A percentile compares a stretch with the other conserved stretches of the same genome.
These are phyloP conservation scores for Amphiduros pacificus DNA, from an alignment of 2,888 invertebrate species.

Conservation along the genomic window DNA sequence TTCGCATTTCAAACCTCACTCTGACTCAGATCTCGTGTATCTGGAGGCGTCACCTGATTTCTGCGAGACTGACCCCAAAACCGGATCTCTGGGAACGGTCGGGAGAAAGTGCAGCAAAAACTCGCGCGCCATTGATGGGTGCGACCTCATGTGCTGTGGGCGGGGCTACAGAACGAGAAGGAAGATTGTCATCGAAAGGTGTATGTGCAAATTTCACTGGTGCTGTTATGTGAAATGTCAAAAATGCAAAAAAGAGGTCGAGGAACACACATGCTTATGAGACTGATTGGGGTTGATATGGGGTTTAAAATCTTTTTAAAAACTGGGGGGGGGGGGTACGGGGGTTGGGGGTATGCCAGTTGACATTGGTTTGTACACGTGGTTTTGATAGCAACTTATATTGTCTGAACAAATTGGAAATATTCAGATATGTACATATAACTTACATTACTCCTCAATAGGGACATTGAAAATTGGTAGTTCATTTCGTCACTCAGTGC, in stretches of 20 bases:
- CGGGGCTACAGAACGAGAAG: slow-evolving; percentile 86
- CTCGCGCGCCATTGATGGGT: slow-evolving; percentile 84
- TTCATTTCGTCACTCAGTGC: too few species aligned
- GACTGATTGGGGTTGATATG: too few species aligned
- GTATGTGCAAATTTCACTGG: slow-evolving; percentile 94
- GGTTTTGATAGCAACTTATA: too few species aligned
- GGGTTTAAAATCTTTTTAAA: too few species aligned
- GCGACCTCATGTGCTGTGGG: slow-evolving; percentile 88
- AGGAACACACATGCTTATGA: slow-evolving; percentile 65
- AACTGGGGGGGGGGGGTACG: too few species aligned
- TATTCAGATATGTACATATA: too few species aligned
- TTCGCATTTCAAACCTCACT: slow-evolving; percentile 74
- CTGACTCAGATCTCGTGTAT: slow-evolving; percentile 89
- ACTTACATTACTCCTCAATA: too few species aligned
- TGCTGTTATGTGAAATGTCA: slow-evolving; percentile 93
- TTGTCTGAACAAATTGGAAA: too few species aligned
- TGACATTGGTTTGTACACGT: too few species aligned
- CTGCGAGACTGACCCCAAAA: slow-evolving; percentile 67
- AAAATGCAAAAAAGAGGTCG: slow-evolving; percentile 75
- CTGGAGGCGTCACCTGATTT: slow-evolving; percentile 96
- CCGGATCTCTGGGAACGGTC: slow-evolving; percentile 71
- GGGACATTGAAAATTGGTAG: too few species aligned
- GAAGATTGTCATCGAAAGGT: slow-evolving; percentile 73
- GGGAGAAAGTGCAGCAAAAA: slow-evolving; percentile 66
- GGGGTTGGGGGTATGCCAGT: too few species aligned